A percentile compares a stretch with the other conserved stretches of the same genome.
phyloP scores from a whole-genome alignment of 1,140 invertebrate species.

The Ips nitidus region DNA sequence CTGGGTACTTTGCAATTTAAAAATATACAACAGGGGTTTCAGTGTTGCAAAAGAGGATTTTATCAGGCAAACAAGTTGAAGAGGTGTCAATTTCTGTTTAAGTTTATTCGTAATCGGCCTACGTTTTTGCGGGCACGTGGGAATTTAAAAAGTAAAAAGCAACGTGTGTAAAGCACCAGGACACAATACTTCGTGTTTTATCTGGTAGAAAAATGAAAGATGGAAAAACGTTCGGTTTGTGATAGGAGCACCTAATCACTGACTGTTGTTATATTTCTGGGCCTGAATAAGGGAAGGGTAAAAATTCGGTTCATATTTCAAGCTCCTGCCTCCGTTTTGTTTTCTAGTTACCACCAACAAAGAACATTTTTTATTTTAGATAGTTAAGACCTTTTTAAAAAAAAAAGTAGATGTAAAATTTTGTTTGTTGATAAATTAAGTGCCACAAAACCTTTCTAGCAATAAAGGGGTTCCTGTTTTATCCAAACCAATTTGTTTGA shows the following conservation, averaged over 20 bases:
- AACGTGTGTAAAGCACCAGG: too few relatives aligned
- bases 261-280: neutral
- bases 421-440: neutral
- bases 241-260: neutral
- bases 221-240: too few relatives aligned
- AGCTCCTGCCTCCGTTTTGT: neutral
- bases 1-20: too few relatives aligned
- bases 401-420: neutral
- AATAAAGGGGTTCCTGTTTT: neutral
- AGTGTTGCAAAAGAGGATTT: too few relatives aligned
- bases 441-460: neutral
- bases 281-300: neutral
- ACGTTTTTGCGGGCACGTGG: too few relatives aligned
- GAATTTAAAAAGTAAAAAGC: too few relatives aligned
- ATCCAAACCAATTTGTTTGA: neutral
- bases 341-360: neutral
- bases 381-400: neutral
- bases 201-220: too few relatives aligned
- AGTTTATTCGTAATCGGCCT: too few relatives aligned
- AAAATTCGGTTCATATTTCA: neutral
- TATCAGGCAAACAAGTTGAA: too few relatives aligned
- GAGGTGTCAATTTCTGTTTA: too few relatives aligned
- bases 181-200: too few relatives aligned
- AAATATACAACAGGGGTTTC: too few relatives aligned
- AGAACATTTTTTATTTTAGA: conserved; percentile 2